Evolutionary conservation across 2,113 vertebrate species (phyloP), one percentile per base, ranked within the genome.

Genomic region (Odobenus rosmarus): DNA sequence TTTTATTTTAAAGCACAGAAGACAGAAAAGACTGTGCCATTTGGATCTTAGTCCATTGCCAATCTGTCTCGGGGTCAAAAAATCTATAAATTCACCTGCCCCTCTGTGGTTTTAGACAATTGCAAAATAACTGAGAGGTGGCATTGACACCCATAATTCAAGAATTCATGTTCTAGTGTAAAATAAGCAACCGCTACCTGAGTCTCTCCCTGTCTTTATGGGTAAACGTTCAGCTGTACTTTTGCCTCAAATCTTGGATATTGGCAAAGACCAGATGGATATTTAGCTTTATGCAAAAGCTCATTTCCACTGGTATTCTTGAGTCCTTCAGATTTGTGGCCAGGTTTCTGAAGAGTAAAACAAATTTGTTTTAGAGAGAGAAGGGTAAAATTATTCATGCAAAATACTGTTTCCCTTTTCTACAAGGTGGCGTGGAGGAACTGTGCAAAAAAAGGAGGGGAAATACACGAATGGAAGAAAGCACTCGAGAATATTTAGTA

Each of bases 311-410:
- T 82, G 51, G 74, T 86, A 69, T 93, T 82, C 49, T 31, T 71
- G 57, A 83, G 74, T 79, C 36, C 53, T 79, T 93, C 67, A 79
- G 55, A 87, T 84, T 64, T 15, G 51, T 93, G 81, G 51, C 42
- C 74, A 76, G 51, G 39, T 49, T 81, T 81, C 88, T 85, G 3
- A 91, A 96, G 81, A 77, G 7, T 7, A 46, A 51, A 97, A 97
- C 90, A 46, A 28, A 90, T 46, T 59, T 61, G 57, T 77, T 95
- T 90, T 21, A 90, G 57, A 89, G 96, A 83, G 5, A 39, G 14
- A 69, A 88, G 18, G 26, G 46, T 33, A 24, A 86, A 81, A 90
- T 85, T 95, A 76, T 19, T 31, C 28, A 71, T 28, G 28, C 51
- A 53, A 83, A 92, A 14, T 8, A 88, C 31, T 19, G 18, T n/a